Base-by-base conservation (phyloP, 2,113 vertebrate genomes). In the Bombycilla garrulus region DNA sequence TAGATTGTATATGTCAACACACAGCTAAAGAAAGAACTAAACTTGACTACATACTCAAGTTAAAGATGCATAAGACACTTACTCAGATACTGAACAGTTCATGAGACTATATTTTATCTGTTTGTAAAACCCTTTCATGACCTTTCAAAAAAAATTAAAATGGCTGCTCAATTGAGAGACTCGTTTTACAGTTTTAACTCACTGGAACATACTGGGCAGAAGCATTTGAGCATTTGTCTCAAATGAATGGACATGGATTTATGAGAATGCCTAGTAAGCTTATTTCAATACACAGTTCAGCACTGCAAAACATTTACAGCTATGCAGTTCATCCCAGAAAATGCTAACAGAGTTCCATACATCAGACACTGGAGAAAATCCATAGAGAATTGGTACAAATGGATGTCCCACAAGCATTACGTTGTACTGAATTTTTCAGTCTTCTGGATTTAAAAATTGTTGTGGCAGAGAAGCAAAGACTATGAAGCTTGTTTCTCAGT, bases 191-290 rank as follows among this genome's bases (percentile, higher is more conserved):
- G 64, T 29, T 65, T 1, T 35, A 89, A 81, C 36, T 77, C 85
- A 90, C 67, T 77, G n/a, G 64, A 93, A 94, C 67, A 82, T 44
- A 88, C 26, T 18, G 70, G 67, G 78, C 58, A 92, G 26, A 77
- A 36, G 67, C 35, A 95, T 93, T 74, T 86, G 40, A 83, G 24
- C 70, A 70, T 77, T 82, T 86, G 82, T 56, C 76, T 81, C n/a
- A 51, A 91, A 80, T 88, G 56, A 95, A 87, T 25, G 56, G 85
- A 42, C 71, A 35, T n/a, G 60, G 64, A 78, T 90, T 92, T 93
- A 88, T 45, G 31, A 81, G 79, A 78, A 83, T 71, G 89, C 69
- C 76, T 74, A 58, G n/a, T 67, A 90, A 92, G 90, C 92, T 78
- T 42, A 50, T 94, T 95, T 45, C 40, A 64, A 35, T 29, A 22